Evolutionary conservation across 2,888 invertebrate genomes (phyloP), one percentile per base, ranked within the genome.

Genomic region (Gnatocerus cornutus): DNA sequence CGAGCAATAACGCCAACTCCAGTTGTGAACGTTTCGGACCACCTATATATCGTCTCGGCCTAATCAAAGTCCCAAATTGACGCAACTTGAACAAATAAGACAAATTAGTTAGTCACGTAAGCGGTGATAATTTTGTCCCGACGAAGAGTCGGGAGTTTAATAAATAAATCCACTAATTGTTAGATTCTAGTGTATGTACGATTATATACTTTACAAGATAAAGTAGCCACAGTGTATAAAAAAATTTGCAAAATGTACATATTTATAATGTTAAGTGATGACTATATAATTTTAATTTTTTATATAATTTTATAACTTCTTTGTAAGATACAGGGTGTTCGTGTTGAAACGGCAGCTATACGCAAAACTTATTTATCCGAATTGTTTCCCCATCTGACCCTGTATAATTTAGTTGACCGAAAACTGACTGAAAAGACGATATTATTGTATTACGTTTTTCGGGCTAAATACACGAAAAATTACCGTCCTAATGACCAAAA

Each of bases 281-380:
- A 70, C 68, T 76, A 76, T 76, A 76, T 77, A 77, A 74, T 77
- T 79, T 78, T 76, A 76, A 77, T 78, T 79, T 80, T 79, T 79
- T 77, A 77, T 77, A 79, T 80, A 72, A 77, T 78, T 78, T 80
- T 80, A 77, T 80, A 80, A 76, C 72, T 78, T 79, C 74, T 74
- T 75, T 78, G 77, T 79, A 78, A 76, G 73, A 77, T 78, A 80
- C 80, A 80, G 80, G 80, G 80, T 80, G 78, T 76, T 71, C 74
- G 73, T 74, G 74, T 75, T 73, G 59, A 70, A 72, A 73, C 65
- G 77, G 78, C 79, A 77, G 78, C 77, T 78, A 73, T 69, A 52
- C 67, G 58, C 70, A 69, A 68, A 70, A 37, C 48, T 27, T 16
- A 59, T 12, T 53, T 56, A 13, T 53, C 39, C 13, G 39, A 12